A percentile compares a stretch with the other conserved stretches of the same genome.
phyloP scores from a whole-genome alignment of 2,888 invertebrate species.

The Ormyrus pomaceus region DNA sequence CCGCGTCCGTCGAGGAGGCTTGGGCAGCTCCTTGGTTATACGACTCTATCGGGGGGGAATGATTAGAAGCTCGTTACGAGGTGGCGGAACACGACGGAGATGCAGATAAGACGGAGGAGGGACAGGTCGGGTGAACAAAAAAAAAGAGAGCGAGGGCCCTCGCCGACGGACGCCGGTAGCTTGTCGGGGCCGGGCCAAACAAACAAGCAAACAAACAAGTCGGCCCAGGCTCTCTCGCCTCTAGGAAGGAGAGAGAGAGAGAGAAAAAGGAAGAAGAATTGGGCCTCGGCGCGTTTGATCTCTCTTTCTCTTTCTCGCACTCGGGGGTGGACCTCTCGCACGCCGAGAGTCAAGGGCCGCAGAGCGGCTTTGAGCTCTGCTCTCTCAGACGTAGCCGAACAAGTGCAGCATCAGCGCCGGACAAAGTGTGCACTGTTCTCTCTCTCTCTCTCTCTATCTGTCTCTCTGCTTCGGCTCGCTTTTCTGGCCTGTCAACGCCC shows the following conservation, averaged over 20 bases:
- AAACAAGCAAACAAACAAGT: constrained; percentile 68
- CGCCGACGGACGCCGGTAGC: constrained; percentile 11
- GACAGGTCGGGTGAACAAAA: constrained; percentile 4
- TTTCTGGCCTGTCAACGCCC: constrained; percentile 26
- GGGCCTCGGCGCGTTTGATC: constrained; percentile 62
- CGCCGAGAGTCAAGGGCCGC: constrained; percentile 11
- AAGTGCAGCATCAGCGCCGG: constrained; percentile 7
- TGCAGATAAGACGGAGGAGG: constrained; percentile 33
- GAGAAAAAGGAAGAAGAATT: constrained; percentile 51
- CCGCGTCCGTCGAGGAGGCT: no score
- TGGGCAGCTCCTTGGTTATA: not conserved
- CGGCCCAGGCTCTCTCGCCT: not conserved
- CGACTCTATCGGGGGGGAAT: not conserved
- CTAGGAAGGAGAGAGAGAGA: constrained; percentile 22
- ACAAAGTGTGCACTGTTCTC: not conserved
- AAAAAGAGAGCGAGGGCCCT: constrained; percentile 22
- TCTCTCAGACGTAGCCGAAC: constrained; percentile 1
- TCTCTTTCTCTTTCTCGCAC: not conserved
- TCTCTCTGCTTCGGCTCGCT: constrained; percentile 23
- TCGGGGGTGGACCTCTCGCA: constrained; percentile 12
- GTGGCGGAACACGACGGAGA: constrained; percentile 12
- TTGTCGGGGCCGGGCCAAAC: constrained; percentile 62
- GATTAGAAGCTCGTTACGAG: constrained; percentile 1
- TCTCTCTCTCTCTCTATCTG: not conserved
- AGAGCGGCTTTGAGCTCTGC: constrained; percentile 5